Conservation (phyloP, 2,113 vertebrate genomes). For the Ceyx margarethae region DNA sequence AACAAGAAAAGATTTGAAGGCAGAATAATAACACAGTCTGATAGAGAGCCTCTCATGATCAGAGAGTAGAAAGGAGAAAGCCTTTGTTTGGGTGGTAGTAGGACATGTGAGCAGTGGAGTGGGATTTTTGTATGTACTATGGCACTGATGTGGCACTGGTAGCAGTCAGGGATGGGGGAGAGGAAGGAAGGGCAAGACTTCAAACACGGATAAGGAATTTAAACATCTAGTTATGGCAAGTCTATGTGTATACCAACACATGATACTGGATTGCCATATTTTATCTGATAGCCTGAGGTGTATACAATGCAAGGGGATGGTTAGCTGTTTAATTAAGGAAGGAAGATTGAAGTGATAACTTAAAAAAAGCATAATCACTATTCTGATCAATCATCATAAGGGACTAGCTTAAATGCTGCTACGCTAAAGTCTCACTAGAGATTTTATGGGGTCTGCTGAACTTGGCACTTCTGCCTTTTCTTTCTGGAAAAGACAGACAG, state of each 20-base stretch:
- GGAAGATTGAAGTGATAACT: neutral
- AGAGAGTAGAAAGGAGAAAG: neutral
- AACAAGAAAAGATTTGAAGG: neutral
- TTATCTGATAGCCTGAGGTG: neutral
- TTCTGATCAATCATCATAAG: neutral
- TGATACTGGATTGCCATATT: neutral
- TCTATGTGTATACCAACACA: neutral
- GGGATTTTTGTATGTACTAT: neutral
- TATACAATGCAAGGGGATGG: neutral
- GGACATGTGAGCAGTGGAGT: rapidly evolving
- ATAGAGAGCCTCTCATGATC: neutral
- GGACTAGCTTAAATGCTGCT: neutral
- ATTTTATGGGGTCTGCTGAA: neutral
- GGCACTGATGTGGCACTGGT: neutral
- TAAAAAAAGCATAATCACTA: neutral
- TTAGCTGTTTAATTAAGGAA: slow-evolving; percentile 36
- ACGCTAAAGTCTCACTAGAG: neutral
- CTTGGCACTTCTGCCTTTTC: neutral
- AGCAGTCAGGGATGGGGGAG: neutral
- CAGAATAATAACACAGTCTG: neutral
- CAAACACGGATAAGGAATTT: neutral
- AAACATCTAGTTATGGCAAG: neutral
- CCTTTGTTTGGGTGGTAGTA: neutral
- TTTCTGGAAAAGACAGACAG: neutral
- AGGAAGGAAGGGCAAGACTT: neutral